Evolutionary conservation across 2,888 invertebrate species (phyloP).

Genomic region (Parthenolecanium corni): DNA sequence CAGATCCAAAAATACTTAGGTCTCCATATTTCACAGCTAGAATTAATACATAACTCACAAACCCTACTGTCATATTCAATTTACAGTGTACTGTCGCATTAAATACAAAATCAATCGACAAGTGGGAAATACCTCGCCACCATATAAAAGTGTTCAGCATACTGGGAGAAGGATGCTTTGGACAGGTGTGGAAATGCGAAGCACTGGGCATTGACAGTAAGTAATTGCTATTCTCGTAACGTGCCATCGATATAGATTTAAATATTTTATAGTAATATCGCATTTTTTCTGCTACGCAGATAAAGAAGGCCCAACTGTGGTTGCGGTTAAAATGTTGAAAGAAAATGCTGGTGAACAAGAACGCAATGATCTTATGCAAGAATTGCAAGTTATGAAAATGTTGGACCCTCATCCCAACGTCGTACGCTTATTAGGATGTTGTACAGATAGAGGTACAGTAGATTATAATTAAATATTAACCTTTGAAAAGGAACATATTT

Average conservation of each 20-base stretch:
- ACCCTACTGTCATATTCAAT: too few relatives aligned
- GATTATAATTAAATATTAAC: too few relatives aligned
- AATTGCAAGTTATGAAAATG: constrained; percentile 82
- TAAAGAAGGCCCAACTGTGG: constrained; percentile 61
- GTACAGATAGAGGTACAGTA: constrained; percentile 64
- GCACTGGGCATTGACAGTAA: constrained; percentile 69
- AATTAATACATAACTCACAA: too few relatives aligned
- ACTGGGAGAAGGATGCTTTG: constrained; percentile 88
- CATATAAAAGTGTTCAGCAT: constrained; percentile 79
- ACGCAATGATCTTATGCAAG: constrained; percentile 72
- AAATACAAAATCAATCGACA: constrained; percentile 42
- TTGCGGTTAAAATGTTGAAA: constrained; percentile 90
- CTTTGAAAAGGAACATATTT: too few relatives aligned
- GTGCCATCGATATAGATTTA: too few relatives aligned
- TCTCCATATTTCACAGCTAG: too few relatives aligned
- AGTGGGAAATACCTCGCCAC: constrained; percentile 85
- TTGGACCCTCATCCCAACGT: constrained; percentile 83
- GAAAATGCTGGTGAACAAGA: constrained; percentile 83
- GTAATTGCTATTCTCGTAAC: constrained; percentile 30
- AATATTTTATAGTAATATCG: too few relatives aligned
- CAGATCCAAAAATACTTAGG: too few relatives aligned
- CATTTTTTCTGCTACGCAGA: constrained; percentile 40
- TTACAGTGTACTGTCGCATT: background rate
- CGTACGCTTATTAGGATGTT: constrained; percentile 74
- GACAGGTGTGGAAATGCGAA: constrained; percentile 87